Evolutionary conservation across 2,113 vertebrate genomes (phyloP).

Genomic region (Oreochromis tanganicae): DNA sequence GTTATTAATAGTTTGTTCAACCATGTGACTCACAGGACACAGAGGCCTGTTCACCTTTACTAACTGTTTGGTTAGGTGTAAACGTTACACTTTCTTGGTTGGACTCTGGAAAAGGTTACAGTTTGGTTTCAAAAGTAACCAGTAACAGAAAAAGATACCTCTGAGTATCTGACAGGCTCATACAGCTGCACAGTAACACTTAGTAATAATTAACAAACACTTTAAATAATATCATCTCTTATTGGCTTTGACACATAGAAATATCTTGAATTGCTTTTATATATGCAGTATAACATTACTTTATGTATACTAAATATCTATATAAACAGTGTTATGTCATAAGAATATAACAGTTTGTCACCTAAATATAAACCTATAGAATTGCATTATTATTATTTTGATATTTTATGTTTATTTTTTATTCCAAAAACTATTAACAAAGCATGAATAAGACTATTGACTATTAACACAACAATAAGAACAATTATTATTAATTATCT

Average conservation of each 20-base stretch:
- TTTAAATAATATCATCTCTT: not conserved
- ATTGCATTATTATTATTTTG: not conserved
- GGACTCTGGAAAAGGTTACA: not conserved
- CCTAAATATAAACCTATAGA: not conserved
- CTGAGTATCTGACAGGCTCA: not conserved
- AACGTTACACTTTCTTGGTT: fast-evolving
- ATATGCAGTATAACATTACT: not conserved
- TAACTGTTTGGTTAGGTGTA: not conserved
- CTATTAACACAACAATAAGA: not conserved
- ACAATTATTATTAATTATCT: not conserved
- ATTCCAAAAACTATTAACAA: not conserved
- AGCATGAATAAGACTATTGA: not conserved
- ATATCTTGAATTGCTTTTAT: not conserved
- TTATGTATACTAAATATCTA: not conserved
- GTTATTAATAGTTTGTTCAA: not conserved
- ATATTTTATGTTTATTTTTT: not conserved
- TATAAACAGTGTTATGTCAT: not conserved
- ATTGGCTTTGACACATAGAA: not conserved
- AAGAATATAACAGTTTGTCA: not conserved
- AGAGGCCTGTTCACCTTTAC: not conserved
- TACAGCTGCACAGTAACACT: not conserved
- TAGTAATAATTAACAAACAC: not conserved
- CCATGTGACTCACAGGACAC: not conserved
- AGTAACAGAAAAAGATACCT: not conserved
- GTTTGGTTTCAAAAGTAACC: not conserved